A percentile compares a stretch with the other conserved stretches of the same genome.
phyloP scores from a whole-genome alignment of 2,888 invertebrate species.

The Acanthococcus lagerstroemiae region DNA sequence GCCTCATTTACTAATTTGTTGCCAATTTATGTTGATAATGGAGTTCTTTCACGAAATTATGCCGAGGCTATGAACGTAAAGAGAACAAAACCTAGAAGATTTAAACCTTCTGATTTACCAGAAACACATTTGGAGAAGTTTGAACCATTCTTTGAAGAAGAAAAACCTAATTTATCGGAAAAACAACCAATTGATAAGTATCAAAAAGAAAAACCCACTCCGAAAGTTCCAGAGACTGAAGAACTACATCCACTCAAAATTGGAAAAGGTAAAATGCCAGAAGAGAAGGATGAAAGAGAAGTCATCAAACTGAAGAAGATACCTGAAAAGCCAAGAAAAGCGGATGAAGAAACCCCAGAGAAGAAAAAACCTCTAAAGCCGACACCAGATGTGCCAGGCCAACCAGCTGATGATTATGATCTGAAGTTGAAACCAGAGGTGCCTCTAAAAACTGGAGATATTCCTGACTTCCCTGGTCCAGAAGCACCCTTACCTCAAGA shows the following conservation, averaged over 20 bases:
- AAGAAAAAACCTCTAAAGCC: conserved; percentile 36
- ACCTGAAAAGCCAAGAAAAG: conserved; percentile 29
- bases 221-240: conserved; percentile 43
- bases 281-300: conserved; percentile 39
- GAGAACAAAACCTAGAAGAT: conserved; percentile 37
- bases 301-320: conserved; percentile 46
- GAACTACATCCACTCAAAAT: conserved; percentile 43
- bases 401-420: conserved; percentile 33
- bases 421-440: conserved; percentile 38
- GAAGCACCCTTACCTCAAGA: conserved; percentile 36
- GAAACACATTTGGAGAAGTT: conserved; percentile 36
- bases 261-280: conserved; percentile 47
- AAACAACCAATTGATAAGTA: conserved; percentile 34
- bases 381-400: conserved; percentile 37
- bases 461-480: conserved; percentile 31
- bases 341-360: conserved; percentile 37
- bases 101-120: conserved; percentile 36
- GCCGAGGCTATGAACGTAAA: conserved; percentile 39
- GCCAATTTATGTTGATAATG: conserved; percentile 38
- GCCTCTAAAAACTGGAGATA: conserved; percentile 36
- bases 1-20: conserved; percentile 41
- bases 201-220: conserved; percentile 33
- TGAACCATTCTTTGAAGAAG: conserved; percentile 34
- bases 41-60: conserved; percentile 39
- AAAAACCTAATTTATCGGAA: conserved; percentile 39